Percentiles rank a stretch among this genome's conserved stretches.
phyloP scores from a whole-genome alignment of 92 coral and sea anemone genomes.

The Diadumene lineata region DNA sequence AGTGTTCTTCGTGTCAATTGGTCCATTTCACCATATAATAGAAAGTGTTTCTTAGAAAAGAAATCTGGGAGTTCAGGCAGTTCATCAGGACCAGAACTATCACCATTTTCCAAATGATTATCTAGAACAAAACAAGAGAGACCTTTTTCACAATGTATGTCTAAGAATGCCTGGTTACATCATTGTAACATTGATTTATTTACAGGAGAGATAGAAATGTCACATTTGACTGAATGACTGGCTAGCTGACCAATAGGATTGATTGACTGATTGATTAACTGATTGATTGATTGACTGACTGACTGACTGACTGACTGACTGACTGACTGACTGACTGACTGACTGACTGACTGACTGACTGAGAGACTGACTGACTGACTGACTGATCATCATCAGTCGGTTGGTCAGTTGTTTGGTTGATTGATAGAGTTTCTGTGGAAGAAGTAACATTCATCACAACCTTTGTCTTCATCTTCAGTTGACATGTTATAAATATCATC shows the following conservation, averaged over 20 bases:
- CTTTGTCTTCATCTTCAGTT: slow-evolving; percentile 88
- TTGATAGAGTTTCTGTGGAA: not conserved
- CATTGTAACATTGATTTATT: no score
- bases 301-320: not conserved
- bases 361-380: not conserved
- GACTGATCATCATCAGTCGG: not conserved
- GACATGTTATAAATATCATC: slow-evolving; percentile 84
- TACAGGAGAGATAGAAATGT: no score
- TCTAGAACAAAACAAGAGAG: not conserved
- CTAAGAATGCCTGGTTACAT: no score
- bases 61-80: slow-evolving; percentile 89
- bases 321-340: not conserved
- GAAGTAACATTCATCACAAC: slow-evolving; percentile 13
- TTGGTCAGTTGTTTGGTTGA: not conserved
- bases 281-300: not conserved
- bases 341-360: not conserved
- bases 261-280: not conserved
- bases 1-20: slow-evolving; percentile 69
- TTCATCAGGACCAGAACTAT: slow-evolving; percentile 55
- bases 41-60: slow-evolving; percentile 87
- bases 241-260: not conserved
- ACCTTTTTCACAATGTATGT: no score
- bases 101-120: slow-evolving; percentile 13
- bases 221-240: not conserved
- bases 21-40: slow-evolving; percentile 92